These are phyloP conservation scores for Homarus americanus DNA, from an alignment of 1,140 invertebrate genomes.

Conservation along the genomic window DNA sequence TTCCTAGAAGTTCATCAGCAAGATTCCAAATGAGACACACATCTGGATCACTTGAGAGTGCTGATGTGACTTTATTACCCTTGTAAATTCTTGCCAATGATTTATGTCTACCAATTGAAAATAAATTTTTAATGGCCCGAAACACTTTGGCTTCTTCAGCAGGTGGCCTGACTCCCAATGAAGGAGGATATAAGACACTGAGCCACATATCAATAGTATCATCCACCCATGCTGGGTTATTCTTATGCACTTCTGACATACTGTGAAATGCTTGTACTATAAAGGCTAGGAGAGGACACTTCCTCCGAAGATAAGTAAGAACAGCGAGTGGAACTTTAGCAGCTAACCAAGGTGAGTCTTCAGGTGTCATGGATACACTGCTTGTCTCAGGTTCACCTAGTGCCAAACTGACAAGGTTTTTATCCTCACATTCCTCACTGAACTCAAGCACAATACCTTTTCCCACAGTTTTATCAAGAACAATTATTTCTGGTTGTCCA, in stretches of 20 bases:
- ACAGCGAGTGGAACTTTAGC: slow-evolving; percentile 30
- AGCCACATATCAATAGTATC: slow-evolving; percentile 37
- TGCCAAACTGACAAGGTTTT: neutral
- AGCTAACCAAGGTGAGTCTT: neutral
- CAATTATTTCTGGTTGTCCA: slow-evolving; percentile 30
- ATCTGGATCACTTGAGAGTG: slow-evolving; percentile 17
- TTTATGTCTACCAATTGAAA: slow-evolving; percentile 2
- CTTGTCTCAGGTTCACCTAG: neutral
- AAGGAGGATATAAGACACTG: slow-evolving; percentile 50
- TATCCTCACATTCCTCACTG: slow-evolving; percentile 38
- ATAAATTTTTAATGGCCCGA: slow-evolving; percentile 13
- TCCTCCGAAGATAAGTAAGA: slow-evolving; percentile 21
- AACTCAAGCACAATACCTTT: slow-evolving; percentile 49
- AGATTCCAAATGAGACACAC: slow-evolving; percentile 38
- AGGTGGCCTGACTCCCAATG: slow-evolving; percentile 30
- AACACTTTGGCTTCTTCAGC: slow-evolving; percentile 42
- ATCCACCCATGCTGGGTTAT: neutral
- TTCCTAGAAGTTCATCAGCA: slow-evolving; percentile 54
- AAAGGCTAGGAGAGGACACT: slow-evolving; percentile 56
- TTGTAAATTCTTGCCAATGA: slow-evolving; percentile 20
- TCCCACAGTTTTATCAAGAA: slow-evolving; percentile 40
- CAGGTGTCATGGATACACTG: too few species aligned
- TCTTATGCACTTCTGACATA: slow-evolving; percentile 15
- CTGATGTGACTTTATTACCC: slow-evolving; percentile 44
- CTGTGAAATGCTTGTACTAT: slow-evolving; percentile 54